Conservation (phyloP, 2,797 vertebrate species). For the Mormyrus hasselquistii region DNA sequence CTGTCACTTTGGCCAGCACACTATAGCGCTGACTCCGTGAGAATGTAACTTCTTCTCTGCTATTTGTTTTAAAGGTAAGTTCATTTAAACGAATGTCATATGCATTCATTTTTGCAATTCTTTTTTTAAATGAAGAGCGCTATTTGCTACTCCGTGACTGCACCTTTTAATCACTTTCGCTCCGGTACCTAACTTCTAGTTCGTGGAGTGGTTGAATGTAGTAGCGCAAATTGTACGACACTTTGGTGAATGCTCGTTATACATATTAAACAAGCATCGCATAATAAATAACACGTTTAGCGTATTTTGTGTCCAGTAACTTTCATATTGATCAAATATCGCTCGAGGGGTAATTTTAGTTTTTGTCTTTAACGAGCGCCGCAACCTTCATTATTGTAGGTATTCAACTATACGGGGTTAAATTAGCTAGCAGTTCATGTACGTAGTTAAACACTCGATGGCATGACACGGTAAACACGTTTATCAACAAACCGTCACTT, state of each 20-base stretch:
- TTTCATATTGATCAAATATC: background rate
- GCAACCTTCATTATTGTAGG: background rate
- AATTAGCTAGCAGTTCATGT: background rate
- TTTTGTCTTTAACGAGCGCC: background rate
- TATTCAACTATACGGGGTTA: background rate
- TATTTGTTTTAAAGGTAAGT: constrained; percentile 44
- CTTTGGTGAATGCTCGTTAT: background rate
- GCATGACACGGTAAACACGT: constrained; percentile 5
- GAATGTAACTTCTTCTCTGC: constrained; percentile 22
- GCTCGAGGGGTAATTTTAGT: background rate
- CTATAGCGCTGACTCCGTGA: constrained; percentile 45
- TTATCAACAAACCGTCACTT: background rate
- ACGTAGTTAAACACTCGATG: background rate
- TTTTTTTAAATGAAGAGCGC: background rate
- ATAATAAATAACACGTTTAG: background rate
- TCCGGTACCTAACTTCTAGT: background rate
- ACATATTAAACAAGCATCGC: background rate
- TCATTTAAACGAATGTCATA: background rate
- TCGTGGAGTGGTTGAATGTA: background rate
- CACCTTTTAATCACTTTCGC: background rate
- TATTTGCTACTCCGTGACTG: background rate
- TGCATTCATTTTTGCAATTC: background rate
- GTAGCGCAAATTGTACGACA: background rate
- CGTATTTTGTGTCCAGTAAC: background rate
- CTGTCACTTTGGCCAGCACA: constrained; percentile 42